Evolutionary conservation across 2,113 vertebrate genomes (phyloP), one percentile per base, ranked within the genome.

Genomic region (Brachyhypopomus occidentalis): DNA sequence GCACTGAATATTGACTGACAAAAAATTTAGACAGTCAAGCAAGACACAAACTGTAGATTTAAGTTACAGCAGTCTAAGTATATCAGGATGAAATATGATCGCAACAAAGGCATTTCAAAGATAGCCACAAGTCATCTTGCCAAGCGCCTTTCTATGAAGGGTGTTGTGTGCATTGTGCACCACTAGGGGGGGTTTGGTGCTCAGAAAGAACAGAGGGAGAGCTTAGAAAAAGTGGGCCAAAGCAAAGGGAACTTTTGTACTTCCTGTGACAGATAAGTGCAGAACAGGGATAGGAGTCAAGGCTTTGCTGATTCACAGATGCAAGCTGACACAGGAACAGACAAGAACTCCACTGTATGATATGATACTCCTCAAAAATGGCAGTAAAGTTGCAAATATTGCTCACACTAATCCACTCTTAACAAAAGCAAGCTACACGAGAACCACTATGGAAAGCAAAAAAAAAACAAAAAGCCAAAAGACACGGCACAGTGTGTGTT

Each of bases 231-330:
- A 82, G 20, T 4, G n/a, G 69, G 83, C 83, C 86, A 88, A 81
- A 88, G 84, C 76, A 77, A 69, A 59, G 83, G 86, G 84, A 90
- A 88, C 83, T 85, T 84, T 85, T 89, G 89, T 81, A 90, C 89
- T 93, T 92, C 91, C 91, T 91, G 84, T 85, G 82, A 86, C 79
- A 88, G 91, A 93, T 91, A 92, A 91, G 84, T 76, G 85, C 52
- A 86, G 78, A 88, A 72, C 67, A 80, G 36, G 81, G 87, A 89
- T 88, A 87, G 87, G 83, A 88, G 88, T 92, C 90, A 90, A 84
- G 82, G 88, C 84, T 90, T 85, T 86, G 88, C 86, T 88, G 81
- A 82, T 81, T 77, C 72, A 79, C 72, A 84, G 77, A 72, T 56
- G 25, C 63, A 63, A 55, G 64, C 52, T 75, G 64, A 82, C 84